Base-by-base conservation (phyloP, 2,888 invertebrate species). In the Plemyria rubiginata region DNA sequence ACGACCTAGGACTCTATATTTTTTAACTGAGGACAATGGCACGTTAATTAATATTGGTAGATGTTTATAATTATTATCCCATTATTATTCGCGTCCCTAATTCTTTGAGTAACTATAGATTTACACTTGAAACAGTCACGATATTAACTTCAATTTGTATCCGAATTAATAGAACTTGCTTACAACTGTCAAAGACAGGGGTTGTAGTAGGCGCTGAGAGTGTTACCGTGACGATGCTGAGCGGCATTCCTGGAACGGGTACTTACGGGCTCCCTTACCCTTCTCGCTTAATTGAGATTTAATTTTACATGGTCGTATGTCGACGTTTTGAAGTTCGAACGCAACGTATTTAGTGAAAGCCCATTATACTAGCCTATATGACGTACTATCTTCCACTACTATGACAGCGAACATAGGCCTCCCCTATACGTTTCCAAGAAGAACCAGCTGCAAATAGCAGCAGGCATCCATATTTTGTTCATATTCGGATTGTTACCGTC, bases 161-260 rank as follows among this genome's bases (percentile, higher is more conserved):
- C 13, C 32, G 43, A 51, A 54, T 57, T 43, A 40, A 15, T 16
- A 38, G 49, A 51, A 32, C 32, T 48, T 48, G 46, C 22, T 43
- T 13, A 4, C 50, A 36, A 32, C 50, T 4, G 36, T 16, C 45
- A 45, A 45, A 13, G 29, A 38, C 46, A 9, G 28, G 29, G 48
- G 61, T 13, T 59, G 46, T 46, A 55, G 59, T 51, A 51, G 12
- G 55, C 22, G 45, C 36, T 16, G 49, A 46, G 61, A 61, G 55
- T 15, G 54, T 58, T 40, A 43, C 54, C 41, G 51, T 63, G 58
- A 36, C 51, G 29, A 63, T 58, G 49, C 50, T 8, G 8, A 8
- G 16, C 16, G 8, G 16, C 45, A 45, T 45, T 16, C 45, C 16
- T 45, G 4, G 3, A 0, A 15, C 16, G 16, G 45, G 16, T 16